Base-by-base conservation (phyloP, 2,888 invertebrate species). In the Diarsia rubi region DNA sequence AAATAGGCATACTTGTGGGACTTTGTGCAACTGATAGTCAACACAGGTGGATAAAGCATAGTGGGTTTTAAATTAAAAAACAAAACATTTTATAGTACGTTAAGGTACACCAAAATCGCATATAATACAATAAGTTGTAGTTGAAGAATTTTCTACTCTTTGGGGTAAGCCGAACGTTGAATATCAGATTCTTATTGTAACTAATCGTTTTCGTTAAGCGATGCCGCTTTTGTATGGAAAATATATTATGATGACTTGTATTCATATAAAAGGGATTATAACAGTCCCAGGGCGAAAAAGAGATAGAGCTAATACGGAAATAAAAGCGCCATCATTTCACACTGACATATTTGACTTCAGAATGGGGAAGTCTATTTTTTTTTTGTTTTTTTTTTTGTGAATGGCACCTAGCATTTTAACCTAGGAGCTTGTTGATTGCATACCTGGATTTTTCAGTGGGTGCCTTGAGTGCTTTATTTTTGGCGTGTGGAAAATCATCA, bases 41-140 rank as follows among this genome's bases (percentile, higher is more conserved):
- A 16, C 63, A 62, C n/a, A 19, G 44, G 24, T 42, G 44, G 24
- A 63, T 63, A 63, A 63, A 63, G 44, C 44, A 24, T 44, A 63
- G 44, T 19, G 63, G n/a, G 5, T 11, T 24, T 44, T 8, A 37
- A 19, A 24, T 11, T n/a, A 42, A 16, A 24, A 42, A 52, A 52
- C n/a, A 5, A 24, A n/a, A 24, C 5, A 27, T 8, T 45, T 19
- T 6, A 45, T 27, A 27, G 64, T 47, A 47, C 64, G 64, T 44
- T 9, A 12, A 19, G 63, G 42, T 63, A 44, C 63, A 64, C 24
- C 27, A 45, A 64, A 21, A 64, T 64, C 21, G 27, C 52, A 24
- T 24, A 8, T 37, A 37, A 37, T 8, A 37, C 37, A 52, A n/a
- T 52, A 52, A 24, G 52, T n/a, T n/a, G 52, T 24, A 37, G 52